Evolutionary conservation across 1,140 invertebrate species (phyloP), one percentile per base, ranked within the genome.

Genomic region (Limonius californicus): DNA sequence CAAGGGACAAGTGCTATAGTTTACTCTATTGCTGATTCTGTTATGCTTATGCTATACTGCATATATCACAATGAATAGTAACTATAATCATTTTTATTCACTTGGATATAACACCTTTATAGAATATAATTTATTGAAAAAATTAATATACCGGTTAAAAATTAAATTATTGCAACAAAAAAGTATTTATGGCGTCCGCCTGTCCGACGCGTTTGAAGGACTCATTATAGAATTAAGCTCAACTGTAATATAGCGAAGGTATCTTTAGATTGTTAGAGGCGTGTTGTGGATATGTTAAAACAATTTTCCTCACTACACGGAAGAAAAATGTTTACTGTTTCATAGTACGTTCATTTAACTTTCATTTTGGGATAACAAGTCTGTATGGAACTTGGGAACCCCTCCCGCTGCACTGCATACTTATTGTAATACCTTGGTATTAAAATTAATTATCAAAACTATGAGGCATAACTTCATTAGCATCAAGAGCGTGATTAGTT

Each of bases 161-260:
- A 39, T 19, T 50, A 50, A 50, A 19, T 18, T 50, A 21, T 50
- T 21, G 19, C 9, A 18, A 50, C 16, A 50, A 50, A 39, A 39
- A 39, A 39, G 35, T 39, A 39, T 39, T 39, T 14, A 12, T 21
- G 45, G 45, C 45, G 45, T 50, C 45, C 45, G 45, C 45, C 45
- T 50, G 45, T 50, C 45, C 45, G 45, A 50, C 45, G 45, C 20
- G 16, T 19, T 50, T 50, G 45, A 50, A 50, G 45, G 45, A 50
- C 45, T 18, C 45, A 50, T 39, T 39, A 39, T 9, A 39, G 11
- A 39, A 39, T 39, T 39, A 39, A 9, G n/a, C 1, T 12, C n/a
- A 1, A n/a, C 2, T 39, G 35, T 39, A 14, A 39, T 39, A 39
- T 39, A 14, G 8, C 11, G 35, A 39, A 39, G 35, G 35, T 39